Conservation (phyloP, 2,888 invertebrate species). For the Gibbula magus region DNA sequence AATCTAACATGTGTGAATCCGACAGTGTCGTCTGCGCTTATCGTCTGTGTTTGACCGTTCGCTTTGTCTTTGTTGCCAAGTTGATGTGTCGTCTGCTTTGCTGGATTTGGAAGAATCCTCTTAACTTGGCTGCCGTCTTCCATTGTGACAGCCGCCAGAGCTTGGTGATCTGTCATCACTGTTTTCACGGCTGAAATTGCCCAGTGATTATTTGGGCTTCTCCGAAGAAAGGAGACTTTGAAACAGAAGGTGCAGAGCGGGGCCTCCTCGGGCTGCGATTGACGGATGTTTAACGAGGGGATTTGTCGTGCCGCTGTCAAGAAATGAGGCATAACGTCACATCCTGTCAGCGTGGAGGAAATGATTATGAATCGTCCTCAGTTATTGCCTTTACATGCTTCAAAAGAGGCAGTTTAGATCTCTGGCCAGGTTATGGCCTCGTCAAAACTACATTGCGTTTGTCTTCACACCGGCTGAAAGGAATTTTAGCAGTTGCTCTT, state of each 20-base stretch:
- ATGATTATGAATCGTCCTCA: constrained; percentile 12
- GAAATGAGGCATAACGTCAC: neutral
- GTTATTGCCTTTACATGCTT: neutral
- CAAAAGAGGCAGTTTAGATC: neutral
- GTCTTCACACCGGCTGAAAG: neutral
- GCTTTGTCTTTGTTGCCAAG: constrained; percentile 1
- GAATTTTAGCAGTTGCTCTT: neutral
- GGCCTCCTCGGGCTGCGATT: neutral
- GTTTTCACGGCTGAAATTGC: constrained; percentile 12
- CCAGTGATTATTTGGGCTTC: constrained; percentile 1
- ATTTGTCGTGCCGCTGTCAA: neutral
- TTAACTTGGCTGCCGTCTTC: neutral
- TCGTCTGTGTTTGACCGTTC: constrained; percentile 1
- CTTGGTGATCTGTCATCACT: constrained; percentile 6
- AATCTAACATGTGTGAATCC: neutral
- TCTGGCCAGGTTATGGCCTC: neutral
- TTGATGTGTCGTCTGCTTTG: neutral
- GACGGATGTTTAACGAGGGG: constrained; percentile 15
- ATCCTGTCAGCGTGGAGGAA: constrained; percentile 14
- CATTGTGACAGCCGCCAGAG: neutral
- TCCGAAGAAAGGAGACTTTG: neutral
- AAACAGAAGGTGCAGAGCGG: neutral
- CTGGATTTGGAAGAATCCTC: neutral
- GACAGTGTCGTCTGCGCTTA: neutral
- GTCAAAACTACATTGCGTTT: neutral